Evolutionary conservation across 2,113 vertebrate species (phyloP), one percentile per base, ranked within the genome.

Genomic region (Cyprinodon variegatus): DNA sequence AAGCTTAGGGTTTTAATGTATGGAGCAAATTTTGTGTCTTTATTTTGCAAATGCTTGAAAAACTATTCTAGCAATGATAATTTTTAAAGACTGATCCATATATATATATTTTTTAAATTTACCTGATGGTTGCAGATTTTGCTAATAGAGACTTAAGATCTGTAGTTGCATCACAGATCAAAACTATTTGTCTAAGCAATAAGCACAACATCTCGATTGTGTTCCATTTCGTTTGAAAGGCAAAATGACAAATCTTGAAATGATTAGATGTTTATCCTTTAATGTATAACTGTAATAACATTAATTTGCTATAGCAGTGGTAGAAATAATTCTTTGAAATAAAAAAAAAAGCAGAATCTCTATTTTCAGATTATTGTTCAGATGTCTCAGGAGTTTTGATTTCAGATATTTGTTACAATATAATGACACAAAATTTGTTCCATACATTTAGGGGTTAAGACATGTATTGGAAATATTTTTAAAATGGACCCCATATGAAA

Each of bases 401-500:
- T 8, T 53, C 17, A 17, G 17, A n/a, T n/a, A 20, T 53, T 12
- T 38, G 29, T 61, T 15, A n/a, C n/a, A 46, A 13, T 12, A 29
- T 45, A 22, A 41, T 36, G 22, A 43, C 59, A 46, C 69, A 61
- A 71, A 71, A 71, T 59, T 37, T 37, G 46, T 59, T 61, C 41
- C 69, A 37, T 61, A 17, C 14, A 11, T 11, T 14, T 14, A 6
- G 7, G 15, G 13, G 20, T 36, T n/a, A 40, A 3, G 7, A 37
- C 38, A 38, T 12, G 1, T 74, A 76, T 78, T 83, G 75, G 77
- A 72, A 68, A 60, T 0, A n/a, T 79, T 71, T 39, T 45, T 79
- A 79, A 84, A 66, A 85, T 87, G 88, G 85, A 87, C 77, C 85
- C 67, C 20, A 53, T 63, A 81, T 69, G 65, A 78, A 80, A 78